Percentiles rank a stretch among this genome's conserved stretches.
phyloP scores from a whole-genome alignment of 2,888 invertebrate genomes.

The Philereme transversata region DNA sequence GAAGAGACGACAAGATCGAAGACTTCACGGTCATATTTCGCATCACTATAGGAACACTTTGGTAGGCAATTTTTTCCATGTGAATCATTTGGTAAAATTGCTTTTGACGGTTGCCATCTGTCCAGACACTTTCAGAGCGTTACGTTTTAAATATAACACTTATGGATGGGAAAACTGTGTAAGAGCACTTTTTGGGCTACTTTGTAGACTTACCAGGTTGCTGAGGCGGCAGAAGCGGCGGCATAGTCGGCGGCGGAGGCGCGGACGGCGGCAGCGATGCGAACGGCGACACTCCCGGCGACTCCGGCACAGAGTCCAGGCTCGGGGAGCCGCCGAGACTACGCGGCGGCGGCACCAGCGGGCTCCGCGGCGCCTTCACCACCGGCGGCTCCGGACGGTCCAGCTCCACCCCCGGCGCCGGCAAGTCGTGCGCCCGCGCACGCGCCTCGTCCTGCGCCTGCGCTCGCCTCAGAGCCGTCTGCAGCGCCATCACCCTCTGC shows the following conservation, averaged over 20 bases:
- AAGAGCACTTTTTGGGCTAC: background rate
- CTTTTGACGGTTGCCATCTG: too few species aligned
- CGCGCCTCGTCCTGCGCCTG: constrained; percentile 93
- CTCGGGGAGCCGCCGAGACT: constrained; percentile 49
- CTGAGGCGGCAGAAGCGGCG: constrained; percentile 76
- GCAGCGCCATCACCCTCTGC: constrained; percentile 94
- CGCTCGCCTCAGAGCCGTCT: constrained; percentile 92
- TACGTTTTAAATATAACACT: too few species aligned
- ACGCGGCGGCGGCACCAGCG: constrained; percentile 61
- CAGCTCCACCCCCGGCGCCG: constrained; percentile 66
- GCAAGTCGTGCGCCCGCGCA: constrained; percentile 74
- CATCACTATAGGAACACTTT: too few species aligned
- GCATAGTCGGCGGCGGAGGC: constrained; percentile 57
- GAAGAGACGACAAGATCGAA: too few species aligned
- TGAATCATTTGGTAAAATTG: too few species aligned
- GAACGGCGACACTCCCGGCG: constrained; percentile 73
- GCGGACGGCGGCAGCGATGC: constrained; percentile 82
- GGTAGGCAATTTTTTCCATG: too few species aligned
- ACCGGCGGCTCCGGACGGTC: constrained; percentile 76
- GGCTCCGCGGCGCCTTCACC: constrained; percentile 75
- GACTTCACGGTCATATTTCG: too few species aligned
- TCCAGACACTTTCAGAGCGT: too few species aligned
- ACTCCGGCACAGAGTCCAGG: constrained; percentile 69
- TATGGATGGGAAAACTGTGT: too few species aligned
- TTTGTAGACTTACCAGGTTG: constrained; percentile 69